These are phyloP conservation scores for Platypus cylindrus DNA, from an alignment of 2,888 invertebrate genomes.

Conservation along the genomic window DNA sequence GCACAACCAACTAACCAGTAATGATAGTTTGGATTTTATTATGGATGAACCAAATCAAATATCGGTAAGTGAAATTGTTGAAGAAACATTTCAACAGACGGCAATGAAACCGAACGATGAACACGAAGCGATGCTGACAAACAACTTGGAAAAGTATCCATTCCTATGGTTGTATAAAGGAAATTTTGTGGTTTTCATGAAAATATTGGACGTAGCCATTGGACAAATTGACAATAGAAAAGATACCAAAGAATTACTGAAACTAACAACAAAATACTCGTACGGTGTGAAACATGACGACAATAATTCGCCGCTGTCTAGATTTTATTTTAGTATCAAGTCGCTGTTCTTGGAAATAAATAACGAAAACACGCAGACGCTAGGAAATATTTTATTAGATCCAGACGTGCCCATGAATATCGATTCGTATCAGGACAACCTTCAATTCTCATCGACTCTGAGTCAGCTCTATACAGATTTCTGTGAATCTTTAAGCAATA, in stretches of 20 bases:
- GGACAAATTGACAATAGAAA: no score
- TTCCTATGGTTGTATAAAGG: constrained; percentile 25
- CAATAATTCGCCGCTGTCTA: constrained; percentile 22
- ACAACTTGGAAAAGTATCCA: constrained; percentile 15
- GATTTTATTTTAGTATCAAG: constrained; percentile 26
- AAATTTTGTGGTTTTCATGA: constrained; percentile 31
- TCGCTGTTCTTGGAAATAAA: constrained; percentile 22
- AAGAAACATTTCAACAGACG: constrained; percentile 36
- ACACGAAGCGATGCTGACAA: constrained; percentile 20
- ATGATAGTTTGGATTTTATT: no score
- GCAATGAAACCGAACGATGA: constrained; percentile 24
- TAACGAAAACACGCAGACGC: constrained; percentile 18
- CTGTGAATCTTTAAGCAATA: constrained; percentile 14
- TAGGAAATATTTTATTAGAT: constrained; percentile 23
- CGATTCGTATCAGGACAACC: constrained; percentile 21
- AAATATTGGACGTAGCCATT: constrained; percentile 30
- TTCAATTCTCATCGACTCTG: no score
- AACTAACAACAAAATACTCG: no score
- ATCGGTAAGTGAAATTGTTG: constrained; percentile 47
- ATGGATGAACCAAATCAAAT: no score
- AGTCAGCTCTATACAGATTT: constrained; percentile 43
- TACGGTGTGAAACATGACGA: no score
- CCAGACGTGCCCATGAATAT: constrained; percentile 21
- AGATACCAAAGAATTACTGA: constrained; percentile 23
- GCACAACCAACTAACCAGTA: no score